Evolutionary conservation across 2,797 vertebrate genomes (phyloP).

Genomic region (Hoplostethus mediterraneus): DNA sequence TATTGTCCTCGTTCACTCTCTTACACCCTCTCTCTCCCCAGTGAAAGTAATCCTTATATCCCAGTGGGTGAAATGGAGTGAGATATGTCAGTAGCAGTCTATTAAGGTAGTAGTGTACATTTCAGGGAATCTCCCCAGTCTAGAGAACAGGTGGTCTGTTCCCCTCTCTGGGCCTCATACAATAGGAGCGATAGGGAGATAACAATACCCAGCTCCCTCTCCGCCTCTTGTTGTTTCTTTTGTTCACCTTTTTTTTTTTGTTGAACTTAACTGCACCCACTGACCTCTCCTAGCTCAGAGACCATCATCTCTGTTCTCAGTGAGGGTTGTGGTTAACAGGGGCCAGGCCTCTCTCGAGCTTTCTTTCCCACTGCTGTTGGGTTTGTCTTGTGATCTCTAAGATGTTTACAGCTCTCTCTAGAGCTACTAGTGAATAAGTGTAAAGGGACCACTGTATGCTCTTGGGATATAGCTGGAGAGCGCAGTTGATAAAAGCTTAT

Average conservation of each 20-base stretch:
- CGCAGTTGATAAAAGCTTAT: conserved; percentile 28
- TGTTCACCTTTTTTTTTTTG: not conserved
- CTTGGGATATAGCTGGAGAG: too few relatives aligned
- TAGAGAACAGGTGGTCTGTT: conserved; percentile 43
- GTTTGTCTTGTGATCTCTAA: not conserved
- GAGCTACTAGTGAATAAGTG: too few relatives aligned
- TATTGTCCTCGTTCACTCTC: not conserved
- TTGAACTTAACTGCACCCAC: not conserved
- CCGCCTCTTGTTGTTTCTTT: not conserved
- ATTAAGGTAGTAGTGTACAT: conserved; percentile 16
- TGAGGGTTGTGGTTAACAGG: conserved; percentile 4
- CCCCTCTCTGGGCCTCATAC: conserved; percentile 18
- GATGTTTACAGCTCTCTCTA: conserved; percentile 3
- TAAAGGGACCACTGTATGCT: too few relatives aligned
- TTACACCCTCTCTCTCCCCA: not conserved
- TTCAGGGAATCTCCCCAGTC: conserved; percentile 17
- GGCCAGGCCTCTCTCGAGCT: not conserved
- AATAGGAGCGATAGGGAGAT: conserved; percentile 23
- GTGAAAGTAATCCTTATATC: conserved; percentile 56
- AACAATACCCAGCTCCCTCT: conserved; percentile 45
- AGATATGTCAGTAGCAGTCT: conserved; percentile 32
- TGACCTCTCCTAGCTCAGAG: not conserved
- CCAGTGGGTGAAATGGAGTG: conserved; percentile 24
- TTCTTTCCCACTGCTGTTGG: not conserved
- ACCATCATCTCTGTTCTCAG: not conserved